Percentiles rank a stretch among this genome's conserved stretches.
Evolutionary conservation across 2,888 invertebrate species (phyloP).

Genomic region (Bellardia bayeri): DNA sequence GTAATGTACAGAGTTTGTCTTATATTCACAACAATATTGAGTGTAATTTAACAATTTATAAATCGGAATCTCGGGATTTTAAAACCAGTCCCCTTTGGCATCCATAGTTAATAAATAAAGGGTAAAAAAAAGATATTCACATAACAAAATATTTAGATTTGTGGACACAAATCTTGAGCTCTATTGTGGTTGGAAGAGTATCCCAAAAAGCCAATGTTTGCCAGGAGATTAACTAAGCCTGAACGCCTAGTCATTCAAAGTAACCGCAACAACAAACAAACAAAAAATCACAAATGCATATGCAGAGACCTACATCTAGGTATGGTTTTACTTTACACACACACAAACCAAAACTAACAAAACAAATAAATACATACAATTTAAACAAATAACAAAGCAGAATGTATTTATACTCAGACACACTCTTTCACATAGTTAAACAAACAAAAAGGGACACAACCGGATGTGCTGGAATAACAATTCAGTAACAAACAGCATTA

Average conservation of each 20-base stretch:
- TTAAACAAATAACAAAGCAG: constrained; percentile 34
- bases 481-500: constrained; percentile 48
- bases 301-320: not conserved
- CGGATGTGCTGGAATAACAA: not conserved
- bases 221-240: constrained; percentile 68
- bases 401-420: constrained; percentile 31
- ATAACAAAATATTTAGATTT: constrained; percentile 44
- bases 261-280: constrained; percentile 56
- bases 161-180: constrained; percentile 63
- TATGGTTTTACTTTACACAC: not conserved
- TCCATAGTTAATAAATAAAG: constrained; percentile 17
- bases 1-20: too few relatives aligned
- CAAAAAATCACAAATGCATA: constrained; percentile 42
- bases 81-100: too few relatives aligned
- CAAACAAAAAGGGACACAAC: not conserved
- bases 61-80: too few relatives aligned
- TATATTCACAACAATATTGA: too few relatives aligned
- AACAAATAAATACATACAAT: constrained; percentile 51
- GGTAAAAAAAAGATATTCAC: constrained; percentile 59
- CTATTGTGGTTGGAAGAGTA: constrained; percentile 60
- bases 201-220: constrained; percentile 66
- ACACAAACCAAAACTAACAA: constrained; percentile 21
- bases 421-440: constrained; percentile 41
- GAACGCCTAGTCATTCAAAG: constrained; percentile 69
- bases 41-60: too few relatives aligned